Evolutionary conservation across 1,140 invertebrate genomes (phyloP).

Genomic region (Glomeris maerens): DNA sequence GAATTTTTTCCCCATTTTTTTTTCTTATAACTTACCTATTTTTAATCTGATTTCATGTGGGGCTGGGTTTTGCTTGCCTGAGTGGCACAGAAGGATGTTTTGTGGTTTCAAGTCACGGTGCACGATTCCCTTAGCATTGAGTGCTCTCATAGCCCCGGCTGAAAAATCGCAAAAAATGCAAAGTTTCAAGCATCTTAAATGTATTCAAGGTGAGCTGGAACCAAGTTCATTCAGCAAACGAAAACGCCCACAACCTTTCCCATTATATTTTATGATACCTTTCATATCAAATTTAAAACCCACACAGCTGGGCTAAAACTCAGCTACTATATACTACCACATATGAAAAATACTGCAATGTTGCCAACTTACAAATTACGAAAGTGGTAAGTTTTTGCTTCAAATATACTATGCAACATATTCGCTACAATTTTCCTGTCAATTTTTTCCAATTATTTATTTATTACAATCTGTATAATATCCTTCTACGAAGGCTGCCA

Average conservation of each 20-base stretch:
- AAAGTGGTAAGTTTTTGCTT: too few relatives aligned
- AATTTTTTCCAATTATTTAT: too few relatives aligned
- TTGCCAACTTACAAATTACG: too few relatives aligned
- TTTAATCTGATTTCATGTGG: constrained; percentile 87
- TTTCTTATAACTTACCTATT: constrained; percentile 53
- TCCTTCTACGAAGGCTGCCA: too few relatives aligned
- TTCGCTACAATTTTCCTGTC: too few relatives aligned
- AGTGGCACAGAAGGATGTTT: constrained; percentile 82
- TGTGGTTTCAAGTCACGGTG: constrained; percentile 98
- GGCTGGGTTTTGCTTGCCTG: constrained; percentile 58
- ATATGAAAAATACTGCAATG: not conserved
- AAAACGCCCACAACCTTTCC: not conserved
- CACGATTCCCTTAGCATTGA: constrained; percentile 92
- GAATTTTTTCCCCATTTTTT: too few relatives aligned
- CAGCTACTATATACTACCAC: not conserved
- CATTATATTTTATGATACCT: not conserved
- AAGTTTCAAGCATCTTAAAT: constrained; percentile 1
- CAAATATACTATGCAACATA: too few relatives aligned
- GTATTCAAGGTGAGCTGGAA: constrained; percentile 1
- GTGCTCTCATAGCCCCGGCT: constrained; percentile 92
- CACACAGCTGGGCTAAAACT: not conserved
- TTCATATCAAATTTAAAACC: not conserved
- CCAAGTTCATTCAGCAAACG: not conserved
- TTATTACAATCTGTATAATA: too few relatives aligned
- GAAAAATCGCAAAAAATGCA: constrained; percentile 20